Base-by-base conservation (phyloP, 2,113 vertebrate genomes). In the Pterocles gutturalis region DNA sequence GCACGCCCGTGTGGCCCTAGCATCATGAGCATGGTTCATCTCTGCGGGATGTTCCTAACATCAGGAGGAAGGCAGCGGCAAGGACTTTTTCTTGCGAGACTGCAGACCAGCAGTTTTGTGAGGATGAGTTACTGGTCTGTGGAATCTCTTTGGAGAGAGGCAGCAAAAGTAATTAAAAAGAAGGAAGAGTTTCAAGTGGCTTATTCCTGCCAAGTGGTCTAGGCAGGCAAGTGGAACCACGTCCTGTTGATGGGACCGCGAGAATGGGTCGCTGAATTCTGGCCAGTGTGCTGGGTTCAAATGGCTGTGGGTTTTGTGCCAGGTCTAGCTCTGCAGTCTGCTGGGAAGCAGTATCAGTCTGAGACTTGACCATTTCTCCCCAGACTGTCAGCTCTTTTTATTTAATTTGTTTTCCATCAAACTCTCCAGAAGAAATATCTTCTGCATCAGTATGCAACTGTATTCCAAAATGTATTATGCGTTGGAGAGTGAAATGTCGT, bases 321-420 rank as follows among this genome's bases (percentile, higher is more conserved):
- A 92, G 77, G 67, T 90, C 83, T 81, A 11, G 33, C 55, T 94
- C 76, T 57, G n/a, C 43, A 82, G 80, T 89, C 84, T 94, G 85
- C 77, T 73, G 86, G 83, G 82, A 96, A 84, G 87, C 64, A 62
- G 49, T 16, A 84, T 62, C 92, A 81, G 67, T 76, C 90, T 90
- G 86, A 70, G 83, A 81, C 66, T 87, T 81, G 78, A 67, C 83
- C 43, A 28, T 76, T 94, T 94, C 78, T 84, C 83, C 54, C 84
- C 81, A 86, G 80, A 49, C 92, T 80, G 64, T 87, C 87, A 92
- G 62, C 53, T 92, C 57, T 71, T 38, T 43, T 43, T 71, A 2
- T 83, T 96, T 90, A 80, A 89, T 86, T 86, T 69, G 36, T 90
- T 96, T 97, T 96, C 90, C 89, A 64, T 81, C 86, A 60, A 5